A percentile compares a stretch with the other conserved stretches of the same genome.
phyloP scores from a whole-genome alignment of 2,888 invertebrate genomes.

The Operophtera brumata region DNA sequence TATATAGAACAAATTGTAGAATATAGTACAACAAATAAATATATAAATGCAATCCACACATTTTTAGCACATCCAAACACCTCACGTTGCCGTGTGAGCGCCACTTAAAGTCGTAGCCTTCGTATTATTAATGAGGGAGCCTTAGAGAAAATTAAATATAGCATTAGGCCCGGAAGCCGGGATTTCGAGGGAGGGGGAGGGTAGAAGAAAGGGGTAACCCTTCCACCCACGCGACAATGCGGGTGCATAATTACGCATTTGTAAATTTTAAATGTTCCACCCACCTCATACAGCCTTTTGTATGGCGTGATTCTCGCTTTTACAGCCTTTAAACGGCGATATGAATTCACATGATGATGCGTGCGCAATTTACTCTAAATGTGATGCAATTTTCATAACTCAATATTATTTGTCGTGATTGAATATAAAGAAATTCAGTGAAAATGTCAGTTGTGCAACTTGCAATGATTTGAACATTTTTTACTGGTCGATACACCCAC shows the following conservation, averaged over 20 bases:
- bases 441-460: not conserved
- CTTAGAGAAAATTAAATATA: conserved; percentile 82
- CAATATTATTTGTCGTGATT: conserved; percentile 25
- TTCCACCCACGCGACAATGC: conserved; percentile 75
- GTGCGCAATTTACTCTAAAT: conserved; percentile 63
- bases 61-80: conserved; percentile 56
- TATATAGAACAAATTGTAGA: too few relatives aligned
- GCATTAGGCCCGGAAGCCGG: conserved; percentile 79
- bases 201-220: conserved; percentile 63
- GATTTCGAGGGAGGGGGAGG: conserved; percentile 54
- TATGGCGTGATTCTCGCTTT: conserved; percentile 77
- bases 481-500: too few relatives aligned
- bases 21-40: too few relatives aligned
- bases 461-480: too few relatives aligned
- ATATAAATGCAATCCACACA: conserved; percentile 36
- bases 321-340: conserved; percentile 65
- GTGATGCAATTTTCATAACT: conserved; percentile 59
- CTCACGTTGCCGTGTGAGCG: conserved; percentile 72
- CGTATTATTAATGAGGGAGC: conserved; percentile 80
- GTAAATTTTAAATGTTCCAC: conserved; percentile 80
- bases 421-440: conserved; percentile 10
- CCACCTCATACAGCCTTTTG: conserved; percentile 76
- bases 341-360: conserved; percentile 69
- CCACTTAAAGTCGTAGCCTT: conserved; percentile 79
- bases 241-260: conserved; percentile 81